Conservation (phyloP, 2,113 vertebrate species). For the Lepidothrix coronata region DNA sequence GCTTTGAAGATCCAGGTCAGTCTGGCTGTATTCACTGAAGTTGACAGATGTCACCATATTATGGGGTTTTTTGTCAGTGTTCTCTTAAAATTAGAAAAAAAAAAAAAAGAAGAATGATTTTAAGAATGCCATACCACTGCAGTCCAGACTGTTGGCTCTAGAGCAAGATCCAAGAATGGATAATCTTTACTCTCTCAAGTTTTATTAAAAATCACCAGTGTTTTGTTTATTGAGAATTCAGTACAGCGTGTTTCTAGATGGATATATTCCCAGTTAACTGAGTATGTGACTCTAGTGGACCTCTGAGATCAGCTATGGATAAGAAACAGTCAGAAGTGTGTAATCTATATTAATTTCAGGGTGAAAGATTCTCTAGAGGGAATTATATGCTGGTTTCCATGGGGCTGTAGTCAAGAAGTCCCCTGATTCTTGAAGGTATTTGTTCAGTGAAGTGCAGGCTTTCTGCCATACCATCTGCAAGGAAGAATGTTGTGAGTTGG, state of each 20-base stretch:
- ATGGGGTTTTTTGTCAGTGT: rapidly evolving
- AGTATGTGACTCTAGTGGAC: background rate
- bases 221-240: background rate
- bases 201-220: background rate
- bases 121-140: background rate
- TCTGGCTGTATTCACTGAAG: background rate
- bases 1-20: background rate
- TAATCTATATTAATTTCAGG: background rate
- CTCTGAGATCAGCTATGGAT: background rate
- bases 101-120: background rate
- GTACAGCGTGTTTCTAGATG: background rate
- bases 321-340: background rate
- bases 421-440: background rate
- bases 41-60: background rate
- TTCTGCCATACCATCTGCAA: background rate
- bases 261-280: background rate
- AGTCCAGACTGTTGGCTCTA: background rate
- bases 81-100: background rate
- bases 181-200: background rate
- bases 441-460: background rate
- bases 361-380: background rate
- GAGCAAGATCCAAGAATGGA: background rate
- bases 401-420: background rate
- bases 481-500: background rate
- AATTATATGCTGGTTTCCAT: background rate